Evolutionary conservation across 1,140 invertebrate genomes (phyloP), one percentile per base, ranked within the genome.

Genomic region (Sweltsa coloradensis): DNA sequence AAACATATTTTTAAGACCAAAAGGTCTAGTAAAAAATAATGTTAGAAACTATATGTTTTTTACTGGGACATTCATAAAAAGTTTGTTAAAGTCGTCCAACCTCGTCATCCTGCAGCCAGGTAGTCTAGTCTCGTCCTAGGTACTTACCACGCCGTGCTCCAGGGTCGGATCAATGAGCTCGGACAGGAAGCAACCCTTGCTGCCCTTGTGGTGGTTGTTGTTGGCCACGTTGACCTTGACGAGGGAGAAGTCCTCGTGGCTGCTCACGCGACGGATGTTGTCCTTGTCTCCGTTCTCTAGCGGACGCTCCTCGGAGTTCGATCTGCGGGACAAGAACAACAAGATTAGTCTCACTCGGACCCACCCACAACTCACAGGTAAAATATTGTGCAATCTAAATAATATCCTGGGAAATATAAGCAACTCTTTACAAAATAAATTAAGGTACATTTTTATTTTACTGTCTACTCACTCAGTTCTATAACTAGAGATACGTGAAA

Each of bases 181-280:
- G 5, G 40, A 18, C 6, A 49, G 40, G 34, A 49, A 49, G 37
- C 31, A 43, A 16, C 44, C 44, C 18, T 6, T 27, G 18, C 27
- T 18, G 27, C 34, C 34, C 16, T n/a, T 41, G 9, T 31, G 13
- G 16, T 16, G 31, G 22, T 44, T 37, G n/a, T 50, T 39, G 26
- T 52, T 41, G 19, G 39, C 26, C 5, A 18, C 14, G 14, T 29
- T 34, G 2, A 6, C 19, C 26, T 39, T 46, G 3, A 45, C 51
- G n/a, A 23, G 39, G 39, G 47, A 53, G 54, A 80, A 77, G 60
- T 79, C 75, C 55, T 79, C 77, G 60, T 77, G 75, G 47, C 76
- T 78, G 34, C 73, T 78, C 5, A 79, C 76, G 46, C 76, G 61
- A 26, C 77, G 63, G 23, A 79, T 79, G 26, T 67, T 67, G 19